Conservation (phyloP, 2,113 vertebrate genomes). For the Acrocephalus arundinaceus region DNA sequence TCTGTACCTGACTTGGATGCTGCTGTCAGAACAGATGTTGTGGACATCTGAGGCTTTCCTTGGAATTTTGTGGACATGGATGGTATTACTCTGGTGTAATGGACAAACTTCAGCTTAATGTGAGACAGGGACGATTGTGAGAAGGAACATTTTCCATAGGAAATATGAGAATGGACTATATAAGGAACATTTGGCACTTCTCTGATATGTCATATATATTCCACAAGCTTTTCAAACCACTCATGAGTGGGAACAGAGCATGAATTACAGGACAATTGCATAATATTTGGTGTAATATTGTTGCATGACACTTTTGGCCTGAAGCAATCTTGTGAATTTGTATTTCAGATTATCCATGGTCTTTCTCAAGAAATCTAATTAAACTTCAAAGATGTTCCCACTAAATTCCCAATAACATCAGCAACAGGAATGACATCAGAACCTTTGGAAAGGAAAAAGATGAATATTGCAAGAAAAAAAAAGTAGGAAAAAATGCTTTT, state of each 20-base stretch:
- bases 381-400: conserved; percentile 46
- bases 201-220: background rate
- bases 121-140: background rate
- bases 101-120: background rate
- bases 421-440: conserved; percentile 19
- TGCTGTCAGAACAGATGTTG: background rate
- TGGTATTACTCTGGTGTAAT: background rate
- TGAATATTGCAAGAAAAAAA: background rate
- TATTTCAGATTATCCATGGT: conserved; percentile 7
- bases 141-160: background rate
- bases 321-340: background rate
- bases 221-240: background rate
- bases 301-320: background rate
- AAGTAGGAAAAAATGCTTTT: background rate
- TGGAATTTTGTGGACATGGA: background rate
- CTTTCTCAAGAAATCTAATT: conserved; percentile 49
- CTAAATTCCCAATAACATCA: background rate
- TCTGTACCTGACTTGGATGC: background rate
- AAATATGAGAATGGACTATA: background rate
- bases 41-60: background rate
- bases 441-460: conserved; percentile 23
- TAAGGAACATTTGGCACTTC: background rate
- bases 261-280: background rate
- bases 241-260: background rate
- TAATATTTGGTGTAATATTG: conserved; percentile 29